These are phyloP conservation scores for Cosmorhoe ocellata DNA, from an alignment of 2,888 invertebrate genomes.

Conservation along the genomic window DNA sequence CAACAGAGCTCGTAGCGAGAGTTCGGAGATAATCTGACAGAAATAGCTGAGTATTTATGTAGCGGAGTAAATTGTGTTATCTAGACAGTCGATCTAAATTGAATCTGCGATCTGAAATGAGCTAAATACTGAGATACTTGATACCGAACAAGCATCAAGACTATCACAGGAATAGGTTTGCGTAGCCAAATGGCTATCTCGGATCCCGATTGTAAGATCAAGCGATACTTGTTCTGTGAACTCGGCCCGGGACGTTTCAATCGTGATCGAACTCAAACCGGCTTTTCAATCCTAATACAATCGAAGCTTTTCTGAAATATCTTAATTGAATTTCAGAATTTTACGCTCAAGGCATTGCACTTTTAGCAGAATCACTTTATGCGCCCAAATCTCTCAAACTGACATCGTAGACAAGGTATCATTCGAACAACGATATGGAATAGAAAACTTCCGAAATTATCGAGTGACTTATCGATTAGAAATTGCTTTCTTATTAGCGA, in stretches of 20 bases:
- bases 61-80: slow-evolving; percentile 51
- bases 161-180: slow-evolving; percentile 13
- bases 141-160: slow-evolving; percentile 44
- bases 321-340: slow-evolving; percentile 29
- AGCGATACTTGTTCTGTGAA: background rate
- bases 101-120: slow-evolving; percentile 63
- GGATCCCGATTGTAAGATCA: slow-evolving; percentile 38
- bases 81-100: slow-evolving; percentile 67
- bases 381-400: too few species aligned
- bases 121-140: slow-evolving; percentile 53
- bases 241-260: slow-evolving; percentile 61
- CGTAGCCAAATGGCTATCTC: slow-evolving; percentile 56
- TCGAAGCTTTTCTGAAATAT: slow-evolving; percentile 41
- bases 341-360: too few species aligned
- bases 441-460: too few species aligned
- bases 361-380: too few species aligned
- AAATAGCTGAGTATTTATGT: slow-evolving; percentile 56
- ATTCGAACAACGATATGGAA: too few species aligned
- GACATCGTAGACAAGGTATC: too few species aligned
- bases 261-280: slow-evolving; percentile 58
- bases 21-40: slow-evolving; percentile 45
- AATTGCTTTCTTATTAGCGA: too few species aligned
- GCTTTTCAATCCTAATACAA: slow-evolving; percentile 57
- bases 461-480: too few species aligned
- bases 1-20: slow-evolving; percentile 30